Conservation (phyloP, 2,113 vertebrate genomes). For the Neogobius melanostomus region DNA sequence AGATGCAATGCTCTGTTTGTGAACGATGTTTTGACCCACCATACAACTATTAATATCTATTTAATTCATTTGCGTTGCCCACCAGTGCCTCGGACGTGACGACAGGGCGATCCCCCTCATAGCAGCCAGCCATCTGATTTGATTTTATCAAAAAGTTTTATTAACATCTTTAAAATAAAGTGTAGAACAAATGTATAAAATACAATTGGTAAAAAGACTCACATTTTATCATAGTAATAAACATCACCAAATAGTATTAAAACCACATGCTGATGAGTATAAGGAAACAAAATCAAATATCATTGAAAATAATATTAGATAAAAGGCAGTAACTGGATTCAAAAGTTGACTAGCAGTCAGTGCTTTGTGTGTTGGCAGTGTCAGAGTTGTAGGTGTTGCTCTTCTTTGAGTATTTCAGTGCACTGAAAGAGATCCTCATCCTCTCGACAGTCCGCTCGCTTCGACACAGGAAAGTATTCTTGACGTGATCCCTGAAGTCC, state of each 20-base stretch:
- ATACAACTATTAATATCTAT: too few species aligned
- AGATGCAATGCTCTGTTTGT: too few species aligned
- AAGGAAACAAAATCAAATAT: not conserved
- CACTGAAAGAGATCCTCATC: conserved; percentile 85
- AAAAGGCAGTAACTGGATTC: not conserved
- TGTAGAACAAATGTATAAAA: not conserved
- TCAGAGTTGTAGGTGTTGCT: conserved; percentile 75
- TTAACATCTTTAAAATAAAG: not conserved
- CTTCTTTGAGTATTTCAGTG: conserved; percentile 80
- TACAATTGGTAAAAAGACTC: not conserved
- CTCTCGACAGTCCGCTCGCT: conserved; percentile 81
- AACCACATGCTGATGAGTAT: too few species aligned
- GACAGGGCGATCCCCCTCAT: too few species aligned
- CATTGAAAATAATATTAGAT: not conserved
- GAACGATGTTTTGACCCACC: too few species aligned
- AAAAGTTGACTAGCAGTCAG: conserved; percentile 61
- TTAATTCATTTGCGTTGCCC: too few species aligned
- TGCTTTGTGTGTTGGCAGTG: conserved; percentile 74
- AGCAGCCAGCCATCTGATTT: not conserved
- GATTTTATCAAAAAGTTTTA: not conserved
- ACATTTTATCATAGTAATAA: not conserved
- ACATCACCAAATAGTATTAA: not conserved
- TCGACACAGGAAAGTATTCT: conserved; percentile 86
- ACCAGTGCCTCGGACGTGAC: too few species aligned
- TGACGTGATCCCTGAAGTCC: conserved; percentile 88